These are phyloP conservation scores for Scotopteryx bipunctaria DNA, from an alignment of 2,888 invertebrate genomes.

Conservation along the genomic window DNA sequence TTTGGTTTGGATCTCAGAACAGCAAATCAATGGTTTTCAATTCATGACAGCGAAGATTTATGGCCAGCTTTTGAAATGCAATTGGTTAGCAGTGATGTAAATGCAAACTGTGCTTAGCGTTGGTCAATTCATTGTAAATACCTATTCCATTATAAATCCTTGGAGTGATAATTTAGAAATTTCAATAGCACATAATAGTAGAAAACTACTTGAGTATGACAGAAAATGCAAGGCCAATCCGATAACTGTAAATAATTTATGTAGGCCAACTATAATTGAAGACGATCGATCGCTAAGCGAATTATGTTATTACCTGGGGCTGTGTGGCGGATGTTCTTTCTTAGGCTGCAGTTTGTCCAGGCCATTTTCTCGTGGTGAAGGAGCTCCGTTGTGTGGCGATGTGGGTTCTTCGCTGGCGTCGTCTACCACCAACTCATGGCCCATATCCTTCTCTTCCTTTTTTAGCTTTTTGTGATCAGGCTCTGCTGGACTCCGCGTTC, in stretches of 20 bases:
- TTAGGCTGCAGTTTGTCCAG: slow-evolving; percentile 90
- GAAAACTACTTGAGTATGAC: neutral
- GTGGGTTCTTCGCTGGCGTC: slow-evolving; percentile 96
- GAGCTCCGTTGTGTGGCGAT: slow-evolving; percentile 93
- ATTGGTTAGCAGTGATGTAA: slow-evolving; percentile 28
- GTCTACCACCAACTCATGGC: slow-evolving; percentile 96
- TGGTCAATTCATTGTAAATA: slow-evolving; percentile 23
- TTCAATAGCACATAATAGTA: neutral
- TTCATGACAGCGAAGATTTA: slow-evolving; percentile 26
- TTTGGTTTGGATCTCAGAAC: slow-evolving; percentile 23
- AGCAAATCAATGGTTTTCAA: too few relatives aligned
- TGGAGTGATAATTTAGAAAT: slow-evolving; percentile 12
- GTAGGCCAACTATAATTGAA: slow-evolving; percentile 6
- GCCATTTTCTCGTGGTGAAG: slow-evolving; percentile 94
- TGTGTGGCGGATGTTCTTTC: slow-evolving; percentile 90
- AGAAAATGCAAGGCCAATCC: neutral
- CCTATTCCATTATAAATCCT: slow-evolving; percentile 18
- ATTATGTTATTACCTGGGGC: slow-evolving; percentile 73
- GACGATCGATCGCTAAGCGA: slow-evolving; percentile 17
- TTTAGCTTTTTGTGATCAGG: slow-evolving; percentile 88
- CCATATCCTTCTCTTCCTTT: slow-evolving; percentile 92
- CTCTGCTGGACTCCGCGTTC: slow-evolving; percentile 90
- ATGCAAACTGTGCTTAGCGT: slow-evolving; percentile 20
- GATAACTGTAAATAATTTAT: slow-evolving; percentile 12
- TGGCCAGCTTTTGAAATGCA: slow-evolving; percentile 26